A percentile compares a stretch with the other conserved stretches of the same genome.
phyloP scores from a whole-genome alignment of 2,797 vertebrate species.

The Dermochelys coriacea region DNA sequence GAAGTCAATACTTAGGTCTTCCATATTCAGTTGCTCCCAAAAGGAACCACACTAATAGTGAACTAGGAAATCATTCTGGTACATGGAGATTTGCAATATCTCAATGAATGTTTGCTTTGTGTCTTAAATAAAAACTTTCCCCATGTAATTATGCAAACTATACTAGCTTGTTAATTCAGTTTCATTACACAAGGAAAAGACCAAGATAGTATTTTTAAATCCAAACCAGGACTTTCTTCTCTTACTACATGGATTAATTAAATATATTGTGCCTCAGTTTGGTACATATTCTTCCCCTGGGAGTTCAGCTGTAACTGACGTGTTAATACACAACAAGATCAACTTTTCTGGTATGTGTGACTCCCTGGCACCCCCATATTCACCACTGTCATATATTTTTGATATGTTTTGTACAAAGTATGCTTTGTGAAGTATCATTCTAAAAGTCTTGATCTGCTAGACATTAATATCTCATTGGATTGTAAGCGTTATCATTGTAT shows the following conservation, averaged over 20 bases:
- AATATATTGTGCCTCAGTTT: neutral
- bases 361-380: no score
- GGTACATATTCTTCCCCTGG: neutral
- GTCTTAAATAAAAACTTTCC: neutral
- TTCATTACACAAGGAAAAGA: neutral
- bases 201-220: neutral
- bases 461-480: no score
- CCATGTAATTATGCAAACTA: conserved; percentile 11
- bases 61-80: neutral
- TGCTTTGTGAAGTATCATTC: no score
- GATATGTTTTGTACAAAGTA: no score
- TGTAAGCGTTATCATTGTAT: no score
- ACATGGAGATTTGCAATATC: neutral
- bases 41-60: neutral
- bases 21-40: neutral
- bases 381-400: no score
- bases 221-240: conserved; percentile 1
- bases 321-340: neutral
- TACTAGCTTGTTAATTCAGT: conserved; percentile 13
- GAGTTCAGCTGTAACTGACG: neutral
- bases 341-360: neutral
- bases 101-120: conserved; percentile 21
- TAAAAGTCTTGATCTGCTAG: no score
- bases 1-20: neutral
- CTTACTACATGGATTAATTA: neutral